Conservation (phyloP, 2,888 invertebrate species). For the Panzeria rudis region DNA sequence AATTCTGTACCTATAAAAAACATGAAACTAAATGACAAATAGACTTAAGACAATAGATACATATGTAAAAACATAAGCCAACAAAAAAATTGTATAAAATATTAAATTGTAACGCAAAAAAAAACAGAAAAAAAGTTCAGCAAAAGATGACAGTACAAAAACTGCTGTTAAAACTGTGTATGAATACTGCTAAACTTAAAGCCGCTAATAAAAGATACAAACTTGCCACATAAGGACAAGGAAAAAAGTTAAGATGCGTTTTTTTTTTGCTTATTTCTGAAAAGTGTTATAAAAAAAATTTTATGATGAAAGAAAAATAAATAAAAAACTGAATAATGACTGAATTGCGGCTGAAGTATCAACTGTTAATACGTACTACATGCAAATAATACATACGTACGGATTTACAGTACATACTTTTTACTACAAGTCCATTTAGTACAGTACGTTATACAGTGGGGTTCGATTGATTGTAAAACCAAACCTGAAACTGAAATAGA, state of each 20-base stretch:
- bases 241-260: conserved; percentile 28
- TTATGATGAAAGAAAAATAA: conserved; percentile 23
- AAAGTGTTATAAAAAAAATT: not conserved
- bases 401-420: conserved; percentile 19
- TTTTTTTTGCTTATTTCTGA: conserved; percentile 21
- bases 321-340: conserved; percentile 21
- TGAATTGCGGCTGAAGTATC: conserved; percentile 30
- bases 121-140: not conserved
- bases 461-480: not conserved
- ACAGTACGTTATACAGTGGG: conserved; percentile 1
- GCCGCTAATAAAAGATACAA: not conserved
- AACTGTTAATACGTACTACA: conserved; percentile 27
- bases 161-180: conserved; percentile 20
- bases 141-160: conserved; percentile 21
- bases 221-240: conserved; percentile 20
- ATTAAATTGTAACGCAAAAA: not conserved
- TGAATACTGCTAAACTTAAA: not conserved
- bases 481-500: not conserved
- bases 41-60: conserved; percentile 39
- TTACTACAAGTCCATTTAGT: not conserved
- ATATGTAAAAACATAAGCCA: conserved; percentile 4
- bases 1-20: conserved; percentile 7
- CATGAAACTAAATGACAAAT: conserved; percentile 40
- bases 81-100: not conserved
- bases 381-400: not conserved